These are phyloP conservation scores for Ctena decussata DNA, from an alignment of 2,888 invertebrate genomes.

Conservation along the genomic window DNA sequence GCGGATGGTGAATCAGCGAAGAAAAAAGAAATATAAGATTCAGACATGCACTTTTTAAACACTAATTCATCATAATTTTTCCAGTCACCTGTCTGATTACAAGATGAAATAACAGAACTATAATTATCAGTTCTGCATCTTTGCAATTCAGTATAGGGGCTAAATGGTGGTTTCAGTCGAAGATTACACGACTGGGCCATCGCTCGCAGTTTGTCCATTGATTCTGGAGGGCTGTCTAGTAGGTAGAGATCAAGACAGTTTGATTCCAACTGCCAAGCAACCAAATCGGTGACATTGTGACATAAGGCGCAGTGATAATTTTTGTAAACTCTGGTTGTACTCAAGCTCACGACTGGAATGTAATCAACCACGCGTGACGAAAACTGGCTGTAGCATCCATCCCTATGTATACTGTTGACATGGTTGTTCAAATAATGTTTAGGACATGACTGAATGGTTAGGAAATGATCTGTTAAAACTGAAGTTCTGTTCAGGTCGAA, in stretches of 20 bases:
- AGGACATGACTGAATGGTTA: background rate
- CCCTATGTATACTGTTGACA: background rate
- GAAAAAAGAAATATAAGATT: background rate
- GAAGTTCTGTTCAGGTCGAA: background rate
- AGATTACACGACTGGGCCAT: background rate
- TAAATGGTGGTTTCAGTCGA: background rate
- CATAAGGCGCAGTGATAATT: background rate
- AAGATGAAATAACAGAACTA: background rate
- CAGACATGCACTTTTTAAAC: background rate
- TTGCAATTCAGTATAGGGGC: background rate
- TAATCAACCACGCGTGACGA: background rate
- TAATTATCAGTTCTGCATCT: background rate
- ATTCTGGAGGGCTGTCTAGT: background rate
- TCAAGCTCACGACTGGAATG: background rate
- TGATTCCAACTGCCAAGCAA: background rate
- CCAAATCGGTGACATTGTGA: background rate
- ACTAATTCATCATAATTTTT: background rate
- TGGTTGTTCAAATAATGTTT: background rate
- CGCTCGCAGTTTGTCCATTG: background rate
- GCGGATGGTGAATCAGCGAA: too few species aligned
- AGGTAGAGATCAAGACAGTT: background rate
- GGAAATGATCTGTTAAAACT: background rate
- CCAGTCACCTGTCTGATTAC: slow-evolving; percentile 2
- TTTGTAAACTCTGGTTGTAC: background rate
- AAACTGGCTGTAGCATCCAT: background rate